Conservation (phyloP, 2,888 invertebrate species). For the Phasia obesa region DNA sequence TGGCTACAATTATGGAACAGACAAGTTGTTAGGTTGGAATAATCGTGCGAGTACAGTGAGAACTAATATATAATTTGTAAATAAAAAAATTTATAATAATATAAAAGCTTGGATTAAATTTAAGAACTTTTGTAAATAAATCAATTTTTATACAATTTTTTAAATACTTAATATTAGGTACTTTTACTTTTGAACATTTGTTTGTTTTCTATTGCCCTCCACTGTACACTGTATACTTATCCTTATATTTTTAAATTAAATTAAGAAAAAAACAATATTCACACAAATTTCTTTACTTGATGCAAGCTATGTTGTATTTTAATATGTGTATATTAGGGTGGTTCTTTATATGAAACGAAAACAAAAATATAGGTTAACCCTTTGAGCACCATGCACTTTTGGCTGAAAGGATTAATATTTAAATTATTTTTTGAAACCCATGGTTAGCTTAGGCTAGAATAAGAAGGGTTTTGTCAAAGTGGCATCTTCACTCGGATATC, state of each 20-base stretch:
- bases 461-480: too few species aligned
- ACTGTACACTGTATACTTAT: slow-evolving; percentile 29
- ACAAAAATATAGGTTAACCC: too few species aligned
- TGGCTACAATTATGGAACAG: slow-evolving; percentile 53
- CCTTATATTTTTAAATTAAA: slow-evolving; percentile 19
- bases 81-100: neutral
- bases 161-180: too few species aligned
- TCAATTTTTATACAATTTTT: too few species aligned
- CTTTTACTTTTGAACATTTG: neutral
- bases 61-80: neutral
- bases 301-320: neutral
- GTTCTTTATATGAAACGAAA: too few species aligned
- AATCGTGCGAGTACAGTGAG: neutral
- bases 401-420: too few species aligned
- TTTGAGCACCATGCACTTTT: too few species aligned
- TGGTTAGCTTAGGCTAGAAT: too few species aligned
- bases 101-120: neutral
- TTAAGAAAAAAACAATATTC: slow-evolving; percentile 16
- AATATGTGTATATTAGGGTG: neutral
- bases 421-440: too few species aligned
- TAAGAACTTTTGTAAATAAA: neutral
- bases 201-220: neutral
- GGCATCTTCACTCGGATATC: too few species aligned
- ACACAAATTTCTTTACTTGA: neutral
- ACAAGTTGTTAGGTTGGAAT: neutral